A percentile compares a stretch with the other conserved stretches of the same genome.
Conservation (phyloP, 64 coral and sea anemone species). For the Montipora sp. region DNA sequence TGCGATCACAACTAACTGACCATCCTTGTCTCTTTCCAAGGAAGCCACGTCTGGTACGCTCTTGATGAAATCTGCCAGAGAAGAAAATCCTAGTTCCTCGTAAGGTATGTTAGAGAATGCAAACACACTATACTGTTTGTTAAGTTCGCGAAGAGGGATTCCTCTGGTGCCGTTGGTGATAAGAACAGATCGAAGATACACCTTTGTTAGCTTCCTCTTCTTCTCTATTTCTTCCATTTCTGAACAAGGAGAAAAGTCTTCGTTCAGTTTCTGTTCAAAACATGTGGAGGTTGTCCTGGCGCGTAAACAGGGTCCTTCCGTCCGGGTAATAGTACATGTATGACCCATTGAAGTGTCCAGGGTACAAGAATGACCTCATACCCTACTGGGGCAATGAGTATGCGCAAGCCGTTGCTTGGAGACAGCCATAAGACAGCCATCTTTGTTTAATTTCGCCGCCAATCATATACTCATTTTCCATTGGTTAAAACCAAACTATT, state of each 20-base stretch:
- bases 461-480: no score
- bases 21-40: conserved; percentile 64
- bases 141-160: conserved; percentile 54
- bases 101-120: conserved; percentile 73
- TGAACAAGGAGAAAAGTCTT: background rate
- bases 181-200: conserved; percentile 89
- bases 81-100: conserved; percentile 73
- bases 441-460: no score
- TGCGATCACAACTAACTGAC: conserved; percentile 80
- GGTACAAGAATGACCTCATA: no score
- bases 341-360: no score
- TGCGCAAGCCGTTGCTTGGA: no score
- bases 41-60: conserved; percentile 82
- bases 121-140: conserved; percentile 75
- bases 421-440: no score
- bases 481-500: no score
- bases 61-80: conserved; percentile 74
- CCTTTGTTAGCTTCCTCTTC: conserved; percentile 66
- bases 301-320: background rate
- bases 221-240: conserved; percentile 88
- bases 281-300: background rate
- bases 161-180: conserved; percentile 81
- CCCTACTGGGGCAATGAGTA: no score
- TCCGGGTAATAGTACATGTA: background rate
- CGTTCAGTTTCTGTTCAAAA: background rate